Conservation (phyloP, 2,113 vertebrate species). For the Corydoras maculifer region DNA sequence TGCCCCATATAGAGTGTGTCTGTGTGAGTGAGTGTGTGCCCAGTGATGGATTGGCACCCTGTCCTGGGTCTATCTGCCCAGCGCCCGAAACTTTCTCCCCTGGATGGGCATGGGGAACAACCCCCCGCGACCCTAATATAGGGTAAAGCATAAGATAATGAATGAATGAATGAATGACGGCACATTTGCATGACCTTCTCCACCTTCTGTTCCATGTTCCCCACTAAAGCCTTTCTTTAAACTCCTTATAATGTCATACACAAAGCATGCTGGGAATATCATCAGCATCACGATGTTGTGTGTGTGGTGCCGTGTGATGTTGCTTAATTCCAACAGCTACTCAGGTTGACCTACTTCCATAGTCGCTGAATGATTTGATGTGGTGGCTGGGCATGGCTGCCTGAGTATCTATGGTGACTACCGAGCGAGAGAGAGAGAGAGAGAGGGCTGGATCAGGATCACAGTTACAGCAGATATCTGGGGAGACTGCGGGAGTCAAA, state of each 20-base stretch:
- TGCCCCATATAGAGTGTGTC: no score
- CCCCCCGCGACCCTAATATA: no score
- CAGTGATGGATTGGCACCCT: no score
- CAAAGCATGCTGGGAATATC: conserved; percentile 6
- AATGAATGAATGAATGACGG: no score
- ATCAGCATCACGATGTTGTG: conserved; percentile 13
- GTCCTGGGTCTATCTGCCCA: no score
- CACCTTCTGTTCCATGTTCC: not conserved
- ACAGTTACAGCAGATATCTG: conserved; percentile 35
- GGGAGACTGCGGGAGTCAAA: conserved; percentile 29
- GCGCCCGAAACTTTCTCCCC: no score
- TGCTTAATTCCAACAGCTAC: conserved; percentile 27
- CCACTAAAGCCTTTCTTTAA: not conserved
- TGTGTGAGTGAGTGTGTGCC: no score
- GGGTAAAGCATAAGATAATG: no score
- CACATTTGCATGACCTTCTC: no score
- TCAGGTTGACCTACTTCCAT: conserved; percentile 43
- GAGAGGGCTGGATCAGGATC: conserved; percentile 17
- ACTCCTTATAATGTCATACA: not conserved
- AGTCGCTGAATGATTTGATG: conserved; percentile 40
- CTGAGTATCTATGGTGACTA: conserved; percentile 46
- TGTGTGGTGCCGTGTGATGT: conserved; percentile 14
- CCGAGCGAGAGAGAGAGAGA: conserved; percentile 21
- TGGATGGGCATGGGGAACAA: no score
- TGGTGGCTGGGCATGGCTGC: conserved; percentile 27